These are phyloP conservation scores for Andinoacara biseriatus DNA, from an alignment of 2,113 vertebrate genomes.

Conservation along the genomic window DNA sequence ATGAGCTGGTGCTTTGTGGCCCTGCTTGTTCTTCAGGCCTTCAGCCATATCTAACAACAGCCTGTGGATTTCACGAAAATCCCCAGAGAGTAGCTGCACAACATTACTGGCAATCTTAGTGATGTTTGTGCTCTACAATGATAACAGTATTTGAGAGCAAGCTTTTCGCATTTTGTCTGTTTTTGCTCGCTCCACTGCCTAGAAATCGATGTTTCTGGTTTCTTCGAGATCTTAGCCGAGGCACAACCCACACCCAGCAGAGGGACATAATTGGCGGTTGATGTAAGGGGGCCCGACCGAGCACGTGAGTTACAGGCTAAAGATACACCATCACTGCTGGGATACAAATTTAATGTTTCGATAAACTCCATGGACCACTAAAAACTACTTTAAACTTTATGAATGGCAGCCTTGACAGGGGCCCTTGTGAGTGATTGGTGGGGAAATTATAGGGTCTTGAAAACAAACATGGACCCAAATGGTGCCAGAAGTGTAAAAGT, in stretches of 20 bases:
- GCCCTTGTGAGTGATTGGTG: constrained; percentile 75
- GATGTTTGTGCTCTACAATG: constrained; percentile 59
- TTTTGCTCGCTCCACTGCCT: constrained; percentile 62
- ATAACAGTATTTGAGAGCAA: constrained; percentile 66
- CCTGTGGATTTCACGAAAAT: constrained; percentile 26
- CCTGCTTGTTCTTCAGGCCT: constrained; percentile 17
- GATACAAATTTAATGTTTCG: constrained; percentile 84
- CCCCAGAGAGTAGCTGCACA: constrained; percentile 26
- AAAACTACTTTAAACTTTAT: constrained; percentile 83
- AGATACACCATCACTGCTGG: constrained; percentile 81
- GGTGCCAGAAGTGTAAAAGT: constrained; percentile 71
- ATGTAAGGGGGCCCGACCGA: constrained; percentile 69
- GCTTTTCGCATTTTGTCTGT: constrained; percentile 70
- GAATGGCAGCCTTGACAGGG: constrained; percentile 80
- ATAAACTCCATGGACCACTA: constrained; percentile 84
- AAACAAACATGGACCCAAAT: constrained; percentile 69
- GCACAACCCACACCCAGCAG: constrained; percentile 80
- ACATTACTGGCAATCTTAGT: constrained; percentile 49
- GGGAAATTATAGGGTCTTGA: constrained; percentile 81
- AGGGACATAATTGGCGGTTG: constrained; percentile 81
- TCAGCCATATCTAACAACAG: constrained; percentile 31
- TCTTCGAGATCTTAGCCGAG: constrained; percentile 58
- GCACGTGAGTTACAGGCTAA: constrained; percentile 80
- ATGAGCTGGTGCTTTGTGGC: constrained; percentile 3
- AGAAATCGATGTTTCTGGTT: constrained; percentile 76